These are phyloP conservation scores for Podarcis raffonei DNA, from an alignment of 2,113 vertebrate species.

Conservation along the genomic window DNA sequence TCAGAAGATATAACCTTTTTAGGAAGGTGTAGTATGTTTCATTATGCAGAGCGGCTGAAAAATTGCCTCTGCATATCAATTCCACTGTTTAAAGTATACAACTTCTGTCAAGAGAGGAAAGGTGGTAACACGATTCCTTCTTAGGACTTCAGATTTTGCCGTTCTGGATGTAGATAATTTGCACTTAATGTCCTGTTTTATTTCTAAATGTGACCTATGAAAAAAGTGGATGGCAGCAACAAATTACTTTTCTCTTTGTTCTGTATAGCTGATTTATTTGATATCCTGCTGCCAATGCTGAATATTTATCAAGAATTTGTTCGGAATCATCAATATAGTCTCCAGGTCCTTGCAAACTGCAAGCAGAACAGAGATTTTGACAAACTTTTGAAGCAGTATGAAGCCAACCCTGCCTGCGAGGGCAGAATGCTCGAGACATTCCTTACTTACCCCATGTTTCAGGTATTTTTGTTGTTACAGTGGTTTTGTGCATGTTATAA, in stretches of 20 bases:
- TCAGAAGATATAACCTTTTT: neutral
- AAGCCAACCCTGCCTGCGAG: slow-evolving; percentile 95
- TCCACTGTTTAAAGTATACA: neutral
- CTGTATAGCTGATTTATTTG: slow-evolving; percentile 93
- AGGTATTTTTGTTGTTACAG: slow-evolving; percentile 77
- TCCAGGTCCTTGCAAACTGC: slow-evolving; percentile 97
- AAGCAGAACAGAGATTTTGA: slow-evolving; percentile 99
- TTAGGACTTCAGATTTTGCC: neutral
- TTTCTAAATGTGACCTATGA: neutral
- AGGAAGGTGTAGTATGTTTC: neutral
- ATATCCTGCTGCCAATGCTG: slow-evolving; percentile 98
- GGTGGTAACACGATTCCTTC: neutral
- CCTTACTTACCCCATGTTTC: slow-evolving; percentile 99
- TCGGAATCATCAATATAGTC: slow-evolving; percentile 97
- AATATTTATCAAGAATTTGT: slow-evolving; percentile 99
- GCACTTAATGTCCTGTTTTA: slow-evolving; percentile 25
- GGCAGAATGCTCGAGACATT: slow-evolving; percentile 98
- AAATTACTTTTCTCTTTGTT: slow-evolving; percentile 43
- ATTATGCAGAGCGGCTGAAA: neutral
- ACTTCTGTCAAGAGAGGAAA: neutral
- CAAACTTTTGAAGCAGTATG: slow-evolving; percentile 98
- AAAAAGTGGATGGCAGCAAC: neutral
- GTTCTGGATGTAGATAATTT: neutral
- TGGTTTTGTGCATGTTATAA: neutral
- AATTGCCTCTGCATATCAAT: neutral